These are phyloP conservation scores for Pecten maximus DNA, from an alignment of 2,888 invertebrate genomes.

Conservation along the genomic window DNA sequence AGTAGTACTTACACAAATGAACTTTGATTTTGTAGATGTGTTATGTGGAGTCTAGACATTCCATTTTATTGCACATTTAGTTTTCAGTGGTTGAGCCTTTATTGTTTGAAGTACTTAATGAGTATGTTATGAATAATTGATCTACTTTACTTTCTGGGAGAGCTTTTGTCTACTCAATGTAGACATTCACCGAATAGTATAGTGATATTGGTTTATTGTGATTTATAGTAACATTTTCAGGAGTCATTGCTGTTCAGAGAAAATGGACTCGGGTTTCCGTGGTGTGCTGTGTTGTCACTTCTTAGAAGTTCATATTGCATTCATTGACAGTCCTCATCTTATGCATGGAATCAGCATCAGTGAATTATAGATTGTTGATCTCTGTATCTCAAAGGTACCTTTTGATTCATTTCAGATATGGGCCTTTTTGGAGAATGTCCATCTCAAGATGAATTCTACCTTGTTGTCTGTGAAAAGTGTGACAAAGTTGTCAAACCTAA, in stretches of 20 bases:
- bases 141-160: neutral
- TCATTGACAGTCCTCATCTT: neutral
- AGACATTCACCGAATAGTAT: neutral
- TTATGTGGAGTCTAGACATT: neutral
- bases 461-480: constrained; percentile 91
- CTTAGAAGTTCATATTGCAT: too few relatives aligned
- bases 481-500: constrained; percentile 90
- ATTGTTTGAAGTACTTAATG: neutral
- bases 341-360: neutral
- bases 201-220: neutral
- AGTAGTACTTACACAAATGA: too few relatives aligned
- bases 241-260: neutral
- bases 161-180: neutral
- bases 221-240: neutral
- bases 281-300: neutral
- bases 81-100: neutral
- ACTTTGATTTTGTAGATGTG: too few relatives aligned
- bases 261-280: neutral
- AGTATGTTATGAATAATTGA: neutral
- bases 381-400: constrained; percentile 51
- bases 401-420: constrained; percentile 85
- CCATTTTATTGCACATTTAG: neutral
- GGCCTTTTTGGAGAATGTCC: constrained; percentile 90
- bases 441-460: constrained; percentile 89
- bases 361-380: neutral